phyloP scores from a whole-genome alignment of 1,140 invertebrate species.

The Zaprionus africanus region DNA sequence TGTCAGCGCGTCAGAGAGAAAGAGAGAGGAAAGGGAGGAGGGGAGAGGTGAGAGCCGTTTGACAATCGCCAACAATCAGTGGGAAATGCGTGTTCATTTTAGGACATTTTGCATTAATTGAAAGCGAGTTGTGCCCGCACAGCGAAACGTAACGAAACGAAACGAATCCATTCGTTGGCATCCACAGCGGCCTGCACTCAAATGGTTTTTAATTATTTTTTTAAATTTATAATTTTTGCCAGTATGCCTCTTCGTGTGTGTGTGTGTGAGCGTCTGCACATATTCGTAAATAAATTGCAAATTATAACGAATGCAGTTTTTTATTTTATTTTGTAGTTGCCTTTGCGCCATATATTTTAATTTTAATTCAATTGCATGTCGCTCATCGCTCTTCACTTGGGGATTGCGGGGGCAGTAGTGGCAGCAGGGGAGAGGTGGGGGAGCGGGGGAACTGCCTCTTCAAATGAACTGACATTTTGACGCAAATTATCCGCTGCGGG shows the following conservation, averaged over 20 bases:
- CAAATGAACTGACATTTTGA: conserved; percentile 75
- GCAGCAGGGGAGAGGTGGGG: no score
- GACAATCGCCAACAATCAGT: conserved; percentile 70
- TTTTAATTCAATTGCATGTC: conserved; percentile 77
- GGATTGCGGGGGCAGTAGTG: background rate
- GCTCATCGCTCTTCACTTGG: conserved; percentile 44
- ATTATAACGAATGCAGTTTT: conserved; percentile 59
- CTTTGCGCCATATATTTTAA: conserved; percentile 67
- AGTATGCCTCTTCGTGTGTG: background rate
- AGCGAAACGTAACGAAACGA: background rate
- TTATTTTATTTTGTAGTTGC: conserved; percentile 28
- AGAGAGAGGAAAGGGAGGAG: background rate
- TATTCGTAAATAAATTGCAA: conserved; percentile 64
- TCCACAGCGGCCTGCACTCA: conserved; percentile 32
- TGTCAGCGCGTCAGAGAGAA: conserved; percentile 8
- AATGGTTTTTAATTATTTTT: conserved; percentile 78
- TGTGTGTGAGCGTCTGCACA: conserved; percentile 2
- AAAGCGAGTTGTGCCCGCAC: conserved; percentile 56
- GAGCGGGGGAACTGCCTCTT: conserved; percentile 47
- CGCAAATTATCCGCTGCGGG: conserved; percentile 71
- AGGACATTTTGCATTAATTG: conserved; percentile 77
- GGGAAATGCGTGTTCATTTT: conserved; percentile 68
- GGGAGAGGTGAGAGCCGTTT: conserved; percentile 23
- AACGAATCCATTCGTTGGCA: conserved; percentile 32
- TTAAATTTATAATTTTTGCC: conserved; percentile 70